A percentile compares a stretch with the other conserved stretches of the same genome.
Conservation (phyloP, 1,140 invertebrate species). For the Archivesica marissinica region DNA sequence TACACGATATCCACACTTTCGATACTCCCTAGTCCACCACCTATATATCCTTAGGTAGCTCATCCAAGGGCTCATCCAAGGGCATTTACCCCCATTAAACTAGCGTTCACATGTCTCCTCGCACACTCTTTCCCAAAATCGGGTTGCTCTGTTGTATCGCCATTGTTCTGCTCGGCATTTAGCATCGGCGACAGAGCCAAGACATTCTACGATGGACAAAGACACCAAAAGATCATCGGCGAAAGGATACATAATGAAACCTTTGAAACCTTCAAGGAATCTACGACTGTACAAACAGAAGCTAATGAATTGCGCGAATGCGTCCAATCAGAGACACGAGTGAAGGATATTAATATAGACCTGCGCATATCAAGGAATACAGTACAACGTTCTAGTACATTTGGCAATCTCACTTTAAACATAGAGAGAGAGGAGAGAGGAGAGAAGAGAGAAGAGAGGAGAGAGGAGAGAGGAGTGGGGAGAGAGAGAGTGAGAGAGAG, state of each 20-base stretch:
- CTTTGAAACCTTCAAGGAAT: slow-evolving; percentile 48
- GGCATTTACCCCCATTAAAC: too few relatives aligned
- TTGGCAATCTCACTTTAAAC: slow-evolving; percentile 31
- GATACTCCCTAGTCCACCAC: too few relatives aligned
- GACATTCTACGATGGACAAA: slow-evolving; percentile 41
- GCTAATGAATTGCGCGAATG: slow-evolving; percentile 47
- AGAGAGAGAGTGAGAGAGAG: too few relatives aligned
- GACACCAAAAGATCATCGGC: background rate
- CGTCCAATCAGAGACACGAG: slow-evolving; percentile 32
- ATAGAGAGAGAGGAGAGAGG: too few relatives aligned
- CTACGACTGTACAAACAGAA: slow-evolving; percentile 35
- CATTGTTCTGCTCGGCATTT: slow-evolving; percentile 24
- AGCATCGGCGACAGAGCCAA: slow-evolving; percentile 24
- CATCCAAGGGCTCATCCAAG: too few relatives aligned
- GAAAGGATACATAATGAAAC: slow-evolving; percentile 50
- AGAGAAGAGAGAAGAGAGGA: too few relatives aligned
- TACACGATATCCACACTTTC: too few relatives aligned
- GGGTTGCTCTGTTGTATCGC: slow-evolving; percentile 17
- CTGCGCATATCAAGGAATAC: slow-evolving; percentile 34
- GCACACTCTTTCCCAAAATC: too few relatives aligned
- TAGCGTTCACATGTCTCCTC: too few relatives aligned
- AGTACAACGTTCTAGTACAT: background rate
- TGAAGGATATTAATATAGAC: slow-evolving; percentile 56
- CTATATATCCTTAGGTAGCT: too few relatives aligned
- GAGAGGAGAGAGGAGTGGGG: too few relatives aligned